Percentiles rank a stretch among this genome's conserved stretches.
These are phyloP conservation scores for Trissolcus brochymenae DNA, from an alignment of 2,888 invertebrate genomes.

Conservation along the genomic window DNA sequence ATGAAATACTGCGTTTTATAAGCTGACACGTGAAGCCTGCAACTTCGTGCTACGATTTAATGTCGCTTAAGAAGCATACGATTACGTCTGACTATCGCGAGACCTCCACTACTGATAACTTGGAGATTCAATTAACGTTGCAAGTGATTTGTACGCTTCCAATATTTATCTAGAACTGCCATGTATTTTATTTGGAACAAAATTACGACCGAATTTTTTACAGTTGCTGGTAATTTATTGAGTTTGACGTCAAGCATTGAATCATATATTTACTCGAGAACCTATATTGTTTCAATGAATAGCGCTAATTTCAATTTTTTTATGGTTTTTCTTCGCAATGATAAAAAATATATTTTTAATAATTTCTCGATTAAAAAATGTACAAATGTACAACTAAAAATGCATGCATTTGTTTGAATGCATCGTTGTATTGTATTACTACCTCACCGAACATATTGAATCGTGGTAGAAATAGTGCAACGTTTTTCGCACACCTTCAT, in stretches of 20 bases:
- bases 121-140: conserved; percentile 10
- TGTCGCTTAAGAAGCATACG: conserved; percentile 19
- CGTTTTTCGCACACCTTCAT: too few relatives aligned
- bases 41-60: conserved; percentile 12
- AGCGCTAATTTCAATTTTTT: background rate
- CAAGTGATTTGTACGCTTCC: background rate
- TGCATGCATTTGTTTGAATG: too few relatives aligned
- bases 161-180: background rate
- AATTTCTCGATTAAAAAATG: too few relatives aligned
- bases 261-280: background rate
- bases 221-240: background rate
- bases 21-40: background rate
- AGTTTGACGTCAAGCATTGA: background rate
- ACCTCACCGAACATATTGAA: too few relatives aligned
- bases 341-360: too few relatives aligned
- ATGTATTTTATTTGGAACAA: background rate
- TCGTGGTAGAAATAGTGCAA: too few relatives aligned
- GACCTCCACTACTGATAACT: conserved; percentile 19
- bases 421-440: too few relatives aligned
- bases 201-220: conserved; percentile 2
- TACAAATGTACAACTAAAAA: too few relatives aligned
- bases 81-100: conserved; percentile 28
- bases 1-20: background rate
- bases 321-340: background rate
- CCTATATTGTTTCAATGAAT: background rate